phyloP scores from a whole-genome alignment of 64 coral and sea anemone genomes.

The Actinia tenebrosa region DNA sequence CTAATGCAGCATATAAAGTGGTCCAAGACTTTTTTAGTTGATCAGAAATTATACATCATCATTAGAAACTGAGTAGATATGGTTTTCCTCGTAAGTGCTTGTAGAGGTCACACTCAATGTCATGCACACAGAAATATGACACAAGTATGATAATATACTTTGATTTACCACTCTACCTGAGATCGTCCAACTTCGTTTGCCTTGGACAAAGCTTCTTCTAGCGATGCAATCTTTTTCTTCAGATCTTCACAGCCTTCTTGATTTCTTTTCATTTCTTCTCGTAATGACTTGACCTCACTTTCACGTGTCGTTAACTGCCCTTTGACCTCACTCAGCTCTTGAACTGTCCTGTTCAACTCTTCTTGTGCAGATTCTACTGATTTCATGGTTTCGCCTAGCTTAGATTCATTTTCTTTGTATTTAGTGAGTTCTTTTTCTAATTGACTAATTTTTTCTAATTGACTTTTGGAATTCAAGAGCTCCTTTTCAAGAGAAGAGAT shows the following conservation, averaged over 20 bases:
- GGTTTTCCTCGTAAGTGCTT: too few relatives aligned
- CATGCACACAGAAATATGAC: background rate
- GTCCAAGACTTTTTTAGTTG: too few relatives aligned
- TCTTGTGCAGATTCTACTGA: constrained; percentile 69
- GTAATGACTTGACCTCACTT: constrained; percentile 42
- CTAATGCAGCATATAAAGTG: too few relatives aligned
- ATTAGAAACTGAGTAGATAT: too few relatives aligned
- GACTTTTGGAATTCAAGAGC: constrained; percentile 29
- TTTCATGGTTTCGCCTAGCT: constrained; percentile 51
- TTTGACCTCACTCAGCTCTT: constrained; percentile 16
- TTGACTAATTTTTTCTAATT: constrained; percentile 53
- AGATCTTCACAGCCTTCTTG: constrained; percentile 49
- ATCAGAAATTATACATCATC: too few relatives aligned
- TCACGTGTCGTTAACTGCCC: constrained; percentile 24
- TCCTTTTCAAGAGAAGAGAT: constrained; percentile 70
- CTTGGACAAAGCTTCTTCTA: constrained; percentile 77
- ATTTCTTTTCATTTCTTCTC: constrained; percentile 63
- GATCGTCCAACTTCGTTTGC: constrained; percentile 72
- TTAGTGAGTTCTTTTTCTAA: constrained; percentile 79
- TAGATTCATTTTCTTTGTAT: constrained; percentile 46
- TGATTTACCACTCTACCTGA: constrained; percentile 29
- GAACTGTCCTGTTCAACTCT: constrained; percentile 40
- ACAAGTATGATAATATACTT: background rate
- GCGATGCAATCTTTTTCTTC: constrained; percentile 69
- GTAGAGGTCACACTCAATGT: too few relatives aligned